A percentile compares a stretch with the other conserved stretches of the same genome.
These are phyloP conservation scores for Phainopepla nitens DNA, from an alignment of 2,113 vertebrate species.

Conservation along the genomic window DNA sequence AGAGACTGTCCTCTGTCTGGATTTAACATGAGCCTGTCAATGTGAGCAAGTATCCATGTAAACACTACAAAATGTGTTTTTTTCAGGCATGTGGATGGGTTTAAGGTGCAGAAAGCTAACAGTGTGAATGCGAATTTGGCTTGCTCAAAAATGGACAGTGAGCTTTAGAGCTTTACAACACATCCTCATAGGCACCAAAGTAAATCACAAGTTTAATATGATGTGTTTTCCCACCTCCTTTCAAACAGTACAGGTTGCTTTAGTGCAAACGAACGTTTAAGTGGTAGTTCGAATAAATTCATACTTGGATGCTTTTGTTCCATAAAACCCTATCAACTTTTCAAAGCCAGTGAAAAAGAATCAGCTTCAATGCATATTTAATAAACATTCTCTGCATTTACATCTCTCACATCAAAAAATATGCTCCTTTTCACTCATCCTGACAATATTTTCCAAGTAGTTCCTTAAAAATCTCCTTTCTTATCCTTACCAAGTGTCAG, in stretches of 20 bases:
- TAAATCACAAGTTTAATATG: background rate
- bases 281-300: background rate
- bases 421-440: background rate
- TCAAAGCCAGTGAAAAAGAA: background rate
- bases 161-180: background rate
- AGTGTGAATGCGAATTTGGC: background rate
- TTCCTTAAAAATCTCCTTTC: background rate
- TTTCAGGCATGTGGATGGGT: background rate
- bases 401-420: slow-evolving; percentile 9
- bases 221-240: background rate
- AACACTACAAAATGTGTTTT: background rate
- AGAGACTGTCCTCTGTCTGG: background rate
- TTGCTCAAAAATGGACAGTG: background rate
- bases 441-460: background rate
- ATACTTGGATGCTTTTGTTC: background rate
- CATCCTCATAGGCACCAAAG: background rate
- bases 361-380: background rate
- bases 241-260: background rate
- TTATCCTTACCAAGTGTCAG: background rate
- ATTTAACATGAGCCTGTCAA: background rate
- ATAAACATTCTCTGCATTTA: background rate
- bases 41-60: background rate
- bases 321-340: background rate
- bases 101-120: background rate
- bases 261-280: background rate